These are phyloP conservation scores for Actinostola sp. DNA, from an alignment of 92 coral and sea anemone genomes.

Conservation along the genomic window DNA sequence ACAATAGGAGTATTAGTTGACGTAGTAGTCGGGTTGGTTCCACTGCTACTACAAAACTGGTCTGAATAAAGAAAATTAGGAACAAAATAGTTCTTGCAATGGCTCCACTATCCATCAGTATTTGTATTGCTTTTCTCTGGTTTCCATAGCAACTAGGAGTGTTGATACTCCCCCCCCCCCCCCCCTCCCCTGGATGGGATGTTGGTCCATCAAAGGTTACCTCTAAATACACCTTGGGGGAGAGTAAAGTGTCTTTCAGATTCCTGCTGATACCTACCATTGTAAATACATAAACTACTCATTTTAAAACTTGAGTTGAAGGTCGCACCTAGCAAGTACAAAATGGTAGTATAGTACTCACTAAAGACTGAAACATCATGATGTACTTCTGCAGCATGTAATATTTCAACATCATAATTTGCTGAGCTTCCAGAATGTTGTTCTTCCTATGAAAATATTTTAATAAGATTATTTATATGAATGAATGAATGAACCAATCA, in stretches of 20 bases:
- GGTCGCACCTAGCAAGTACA: not conserved
- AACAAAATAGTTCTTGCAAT: not conserved
- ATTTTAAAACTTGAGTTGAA: too few relatives aligned
- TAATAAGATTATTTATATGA: not conserved
- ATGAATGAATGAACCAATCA: not conserved
- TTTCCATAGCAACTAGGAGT: too few relatives aligned
- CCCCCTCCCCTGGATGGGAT: too few relatives aligned
- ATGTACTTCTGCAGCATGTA: conserved; percentile 91
- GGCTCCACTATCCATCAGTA: too few relatives aligned
- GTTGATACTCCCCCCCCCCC: too few relatives aligned
- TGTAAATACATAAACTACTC: too few relatives aligned
- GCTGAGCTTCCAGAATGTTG: conserved; percentile 99
- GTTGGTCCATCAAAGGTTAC: too few relatives aligned
- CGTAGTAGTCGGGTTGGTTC: conserved; percentile 17
- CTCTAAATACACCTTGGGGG: too few relatives aligned
- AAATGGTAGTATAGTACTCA: conserved; percentile 38
- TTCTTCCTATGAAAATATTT: conserved; percentile 72
- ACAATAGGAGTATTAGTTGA: conserved; percentile 8
- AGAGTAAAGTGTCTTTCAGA: too few relatives aligned
- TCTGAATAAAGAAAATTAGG: conserved; percentile 16
- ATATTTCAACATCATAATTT: conserved; percentile 95
- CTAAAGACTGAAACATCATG: conserved; percentile 84
- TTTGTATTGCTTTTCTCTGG: too few relatives aligned
- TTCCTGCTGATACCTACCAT: too few relatives aligned
- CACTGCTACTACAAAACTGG: conserved; percentile 71